Conservation (phyloP, 2,888 invertebrate genomes). For the Chelonus formosanus region DNA sequence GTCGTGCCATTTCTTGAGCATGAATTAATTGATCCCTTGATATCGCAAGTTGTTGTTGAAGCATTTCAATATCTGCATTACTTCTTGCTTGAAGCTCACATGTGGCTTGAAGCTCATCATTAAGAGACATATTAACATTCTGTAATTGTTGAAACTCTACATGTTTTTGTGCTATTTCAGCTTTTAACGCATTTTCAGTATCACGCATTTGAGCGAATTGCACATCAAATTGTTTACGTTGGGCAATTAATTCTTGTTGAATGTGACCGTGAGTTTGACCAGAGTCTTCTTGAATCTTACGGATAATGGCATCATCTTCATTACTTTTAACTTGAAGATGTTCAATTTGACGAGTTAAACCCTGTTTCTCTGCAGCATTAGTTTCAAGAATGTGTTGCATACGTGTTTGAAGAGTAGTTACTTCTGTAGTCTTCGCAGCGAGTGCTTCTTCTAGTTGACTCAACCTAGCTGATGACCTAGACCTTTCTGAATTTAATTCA, state of each 20-base stretch:
- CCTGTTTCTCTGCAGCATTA: conserved; percentile 70
- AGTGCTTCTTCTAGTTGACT: conserved; percentile 71
- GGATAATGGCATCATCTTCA: conserved; percentile 67
- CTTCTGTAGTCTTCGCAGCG: conserved; percentile 69
- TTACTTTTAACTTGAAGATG: conserved; percentile 72
- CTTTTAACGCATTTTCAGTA: conserved; percentile 58
- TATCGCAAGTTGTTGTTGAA: conserved; percentile 54
- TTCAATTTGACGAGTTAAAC: conserved; percentile 71
- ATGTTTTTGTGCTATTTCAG: conserved; percentile 65
- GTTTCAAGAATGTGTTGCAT: conserved; percentile 71
- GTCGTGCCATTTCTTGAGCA: conserved; percentile 66
- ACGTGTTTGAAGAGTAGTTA: conserved; percentile 71
- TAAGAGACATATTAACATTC: conserved; percentile 50
- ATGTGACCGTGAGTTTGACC: conserved; percentile 62
- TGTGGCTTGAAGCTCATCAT: conserved; percentile 58
- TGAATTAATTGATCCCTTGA: conserved; percentile 59
- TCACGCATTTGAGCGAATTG: conserved; percentile 73
- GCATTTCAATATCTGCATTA: conserved; percentile 55
- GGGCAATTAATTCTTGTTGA: conserved; percentile 69
- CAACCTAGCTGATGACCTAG: conserved; percentile 67
- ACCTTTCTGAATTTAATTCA: conserved; percentile 75
- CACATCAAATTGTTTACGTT: conserved; percentile 73
- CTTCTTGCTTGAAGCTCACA: conserved; percentile 50
- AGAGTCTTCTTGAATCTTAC: conserved; percentile 69
- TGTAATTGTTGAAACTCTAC: conserved; percentile 66